A percentile compares a stretch with the other conserved stretches of the same genome.
Conservation (phyloP, 2,888 invertebrate genomes). For the Smittia sp. region DNA sequence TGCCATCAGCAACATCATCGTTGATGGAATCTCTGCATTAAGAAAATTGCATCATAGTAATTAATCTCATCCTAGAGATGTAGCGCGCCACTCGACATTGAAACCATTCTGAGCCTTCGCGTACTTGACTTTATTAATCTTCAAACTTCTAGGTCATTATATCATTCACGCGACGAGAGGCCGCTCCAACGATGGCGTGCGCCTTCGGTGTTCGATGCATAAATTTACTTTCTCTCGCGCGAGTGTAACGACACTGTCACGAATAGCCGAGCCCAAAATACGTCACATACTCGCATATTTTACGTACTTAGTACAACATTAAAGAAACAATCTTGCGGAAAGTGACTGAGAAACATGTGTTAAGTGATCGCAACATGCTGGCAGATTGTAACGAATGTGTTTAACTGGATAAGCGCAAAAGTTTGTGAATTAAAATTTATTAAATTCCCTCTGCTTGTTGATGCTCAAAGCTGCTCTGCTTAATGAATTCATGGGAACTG, state of each 20-base stretch:
- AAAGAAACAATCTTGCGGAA: neutral
- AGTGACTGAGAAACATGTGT: conserved; percentile 35
- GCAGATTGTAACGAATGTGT: conserved; percentile 16
- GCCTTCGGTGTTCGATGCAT: neutral
- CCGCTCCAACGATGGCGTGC: neutral
- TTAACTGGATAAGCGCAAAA: conserved; percentile 7
- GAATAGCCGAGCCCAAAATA: neutral
- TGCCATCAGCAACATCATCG: too few relatives aligned
- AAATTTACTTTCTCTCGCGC: neutral
- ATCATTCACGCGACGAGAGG: neutral
- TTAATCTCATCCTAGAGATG: neutral
- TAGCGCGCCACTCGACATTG: conserved; percentile 13
- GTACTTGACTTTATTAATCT: neutral
- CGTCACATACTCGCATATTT: neutral
- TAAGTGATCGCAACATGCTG: conserved; percentile 28
- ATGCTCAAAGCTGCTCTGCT: too few relatives aligned
- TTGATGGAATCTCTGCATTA: too few relatives aligned
- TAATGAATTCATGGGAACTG: too few relatives aligned
- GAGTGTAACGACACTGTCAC: neutral
- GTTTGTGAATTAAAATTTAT: neutral
- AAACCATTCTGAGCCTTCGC: conserved; percentile 10
- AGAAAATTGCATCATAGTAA: neutral
- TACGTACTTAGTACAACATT: neutral
- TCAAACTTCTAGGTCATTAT: neutral
- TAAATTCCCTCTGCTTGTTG: neutral